phyloP scores from a whole-genome alignment of 2,797 vertebrate species.

The Characodon lateralis region DNA sequence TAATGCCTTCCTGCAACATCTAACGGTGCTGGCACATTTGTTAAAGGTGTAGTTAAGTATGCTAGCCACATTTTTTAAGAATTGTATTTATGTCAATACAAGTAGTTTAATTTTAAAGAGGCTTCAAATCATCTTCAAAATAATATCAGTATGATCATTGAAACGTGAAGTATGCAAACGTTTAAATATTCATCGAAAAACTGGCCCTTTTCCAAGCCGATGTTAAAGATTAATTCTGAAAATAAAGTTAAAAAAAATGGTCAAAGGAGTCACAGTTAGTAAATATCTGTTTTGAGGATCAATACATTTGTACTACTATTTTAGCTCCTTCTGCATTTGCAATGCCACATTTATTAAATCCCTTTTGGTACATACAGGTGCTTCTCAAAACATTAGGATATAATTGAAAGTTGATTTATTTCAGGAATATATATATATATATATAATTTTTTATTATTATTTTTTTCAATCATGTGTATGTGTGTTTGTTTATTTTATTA shows the following conservation, averaged over 20 bases:
- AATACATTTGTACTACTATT: background rate
- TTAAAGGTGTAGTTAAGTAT: conserved; percentile 12
- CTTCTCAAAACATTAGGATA: background rate
- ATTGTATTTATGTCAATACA: background rate
- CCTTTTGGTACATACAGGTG: background rate
- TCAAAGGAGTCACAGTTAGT: background rate
- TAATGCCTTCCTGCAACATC: background rate
- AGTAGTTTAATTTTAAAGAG: background rate
- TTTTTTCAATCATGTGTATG: background rate
- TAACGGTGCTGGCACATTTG: conserved; percentile 14
- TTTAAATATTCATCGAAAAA: background rate
- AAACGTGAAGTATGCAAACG: no score
- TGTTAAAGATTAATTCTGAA: background rate
- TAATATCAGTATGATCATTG: background rate
- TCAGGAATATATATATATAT: background rate
- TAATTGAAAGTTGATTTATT: background rate
- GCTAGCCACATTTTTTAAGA: background rate
- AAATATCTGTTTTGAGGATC: background rate
- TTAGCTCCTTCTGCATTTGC: background rate
- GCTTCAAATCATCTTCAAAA: background rate
- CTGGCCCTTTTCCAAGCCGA: background rate
- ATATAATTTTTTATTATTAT: background rate
- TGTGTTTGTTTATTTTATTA: no score
- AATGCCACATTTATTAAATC: background rate
- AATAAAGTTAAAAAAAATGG: background rate